A percentile compares a stretch with the other conserved stretches of the same genome.
Evolutionary conservation across 2,888 invertebrate genomes (phyloP).

Genomic region (Ischnus inquisitorius): DNA sequence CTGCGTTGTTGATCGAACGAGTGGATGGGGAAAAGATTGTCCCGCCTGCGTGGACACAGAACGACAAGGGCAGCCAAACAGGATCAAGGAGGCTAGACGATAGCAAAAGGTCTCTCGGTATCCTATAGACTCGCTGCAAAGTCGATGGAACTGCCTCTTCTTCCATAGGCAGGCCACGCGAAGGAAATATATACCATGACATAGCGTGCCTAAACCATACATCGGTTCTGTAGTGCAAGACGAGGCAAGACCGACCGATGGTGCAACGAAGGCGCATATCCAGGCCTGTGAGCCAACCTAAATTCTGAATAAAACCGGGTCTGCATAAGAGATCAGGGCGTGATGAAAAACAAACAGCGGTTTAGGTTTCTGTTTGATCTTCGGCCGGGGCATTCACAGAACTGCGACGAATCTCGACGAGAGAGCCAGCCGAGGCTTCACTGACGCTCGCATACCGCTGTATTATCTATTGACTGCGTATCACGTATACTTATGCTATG

Average conservation of each 20-base stretch:
- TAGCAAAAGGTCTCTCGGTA: conserved; percentile 37
- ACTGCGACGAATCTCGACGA: conserved; percentile 78
- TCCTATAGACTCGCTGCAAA: conserved; percentile 26
- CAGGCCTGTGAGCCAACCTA: conserved; percentile 80
- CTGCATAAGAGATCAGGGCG: conserved; percentile 85
- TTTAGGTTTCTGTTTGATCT: conserved; percentile 86
- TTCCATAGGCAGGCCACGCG: conserved; percentile 12
- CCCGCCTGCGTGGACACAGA: conserved; percentile 29
- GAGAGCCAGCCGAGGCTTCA: conserved; percentile 25
- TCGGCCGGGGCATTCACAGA: conserved; percentile 83
- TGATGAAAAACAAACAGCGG: conserved; percentile 86
- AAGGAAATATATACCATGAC: conserved; percentile 24
- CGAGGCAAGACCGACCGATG: conserved; percentile 21
- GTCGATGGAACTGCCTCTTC: conserved; percentile 47
- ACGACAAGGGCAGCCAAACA: conserved; percentile 21
- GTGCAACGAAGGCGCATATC: conserved; percentile 56
- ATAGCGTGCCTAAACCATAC: not conserved
- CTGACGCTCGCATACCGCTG: conserved; percentile 65
- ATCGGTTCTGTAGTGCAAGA: not conserved
- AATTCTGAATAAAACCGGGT: conserved; percentile 84
- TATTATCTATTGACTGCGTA: conserved; percentile 84
- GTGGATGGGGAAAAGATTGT: conserved; percentile 39
- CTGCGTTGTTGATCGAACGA: not conserved
- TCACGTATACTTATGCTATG: conserved; percentile 65
- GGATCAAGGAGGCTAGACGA: conserved; percentile 31